Base-by-base conservation (phyloP, 2,888 invertebrate species). In the Aphidius colemani region DNA sequence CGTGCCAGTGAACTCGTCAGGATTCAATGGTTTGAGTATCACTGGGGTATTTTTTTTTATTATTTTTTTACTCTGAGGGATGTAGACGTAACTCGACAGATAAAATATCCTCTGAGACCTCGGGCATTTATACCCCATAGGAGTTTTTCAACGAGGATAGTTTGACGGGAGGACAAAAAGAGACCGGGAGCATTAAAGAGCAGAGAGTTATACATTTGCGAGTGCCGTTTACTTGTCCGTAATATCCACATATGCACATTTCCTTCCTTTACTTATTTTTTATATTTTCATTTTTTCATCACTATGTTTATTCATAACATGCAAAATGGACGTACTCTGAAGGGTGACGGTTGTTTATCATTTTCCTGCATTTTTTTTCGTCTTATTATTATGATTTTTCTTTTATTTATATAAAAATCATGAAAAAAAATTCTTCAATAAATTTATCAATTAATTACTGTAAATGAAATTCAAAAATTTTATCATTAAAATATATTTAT, bases 41-140 rank as follows among this genome's bases (percentile, higher is more conserved):
- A 61, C 61, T 46, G 53, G 9, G 39, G 3, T 3, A 43, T 11
- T 7, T 49, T 8, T 30, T 30, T 30, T 0, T 30, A 5, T 30
- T 30, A 5, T 30, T 30, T 30, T 30, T 30, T 30, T 30, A 3
- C 5, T 30, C 5, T 40, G 49, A 48, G 53, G 53, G 53, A 40
- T 55, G 61, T 45, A 61, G 51, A 59, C 43, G 50, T 57, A 56
- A 61, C 61, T 63, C 46, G 65, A 62, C 30, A 63, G 66, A 67
- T 66, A 66, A 67, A 67, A 69, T 69, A 67, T 66, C 65, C 63
- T 65, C 67, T 63, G 7, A 50, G 7, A 50, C 18, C 48, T 13
- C n/a, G 40, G 40, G 51, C 43, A 59, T 59, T 50, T 30, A 30
- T 30, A 30, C 30, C 30, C 45, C 39, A 11, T 9, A 43, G 18